Conservation (phyloP, 1,140 invertebrate genomes). For the Drosophila trapezifrons region DNA sequence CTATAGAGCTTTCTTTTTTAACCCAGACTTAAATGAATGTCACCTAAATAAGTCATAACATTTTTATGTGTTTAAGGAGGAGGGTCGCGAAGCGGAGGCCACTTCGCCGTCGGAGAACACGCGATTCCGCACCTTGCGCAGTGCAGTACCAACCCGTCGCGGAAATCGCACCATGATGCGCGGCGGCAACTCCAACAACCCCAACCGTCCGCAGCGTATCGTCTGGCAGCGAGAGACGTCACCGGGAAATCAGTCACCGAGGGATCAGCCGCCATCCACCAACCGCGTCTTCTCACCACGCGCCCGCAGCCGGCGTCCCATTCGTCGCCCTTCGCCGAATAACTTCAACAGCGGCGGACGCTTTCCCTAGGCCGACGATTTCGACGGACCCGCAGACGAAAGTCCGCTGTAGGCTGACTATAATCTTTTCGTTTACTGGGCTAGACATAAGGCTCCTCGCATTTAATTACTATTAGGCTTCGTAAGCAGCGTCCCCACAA, state of each 20-base stretch:
- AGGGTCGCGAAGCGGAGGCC: conserved; percentile 89
- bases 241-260: conserved; percentile 53
- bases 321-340: conserved; percentile 71
- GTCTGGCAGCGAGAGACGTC: conserved; percentile 81
- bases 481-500: conserved; percentile 19
- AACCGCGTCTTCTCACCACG: conserved; percentile 60
- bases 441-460: conserved; percentile 49
- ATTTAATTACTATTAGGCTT: conserved; percentile 48
- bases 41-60: no score
- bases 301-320: conserved; percentile 61
- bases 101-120: conserved; percentile 86
- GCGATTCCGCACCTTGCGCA: conserved; percentile 67
- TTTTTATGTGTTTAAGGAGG: conserved; percentile 83
- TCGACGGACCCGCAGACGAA: conserved; percentile 12
- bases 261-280: conserved; percentile 53
- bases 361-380: conserved; percentile 29
- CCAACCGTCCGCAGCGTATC: conserved; percentile 84
- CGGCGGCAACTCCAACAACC: conserved; percentile 42
- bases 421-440: conserved; percentile 44
- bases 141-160: conserved; percentile 66
- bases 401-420: conserved; percentile 58
- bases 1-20: not conserved
- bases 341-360: conserved; percentile 67
- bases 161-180: conserved; percentile 58
- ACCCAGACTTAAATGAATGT: not conserved